Evolutionary conservation across 2,797 vertebrate species (phyloP).

Genomic region (Aphelocoma californica): DNA sequence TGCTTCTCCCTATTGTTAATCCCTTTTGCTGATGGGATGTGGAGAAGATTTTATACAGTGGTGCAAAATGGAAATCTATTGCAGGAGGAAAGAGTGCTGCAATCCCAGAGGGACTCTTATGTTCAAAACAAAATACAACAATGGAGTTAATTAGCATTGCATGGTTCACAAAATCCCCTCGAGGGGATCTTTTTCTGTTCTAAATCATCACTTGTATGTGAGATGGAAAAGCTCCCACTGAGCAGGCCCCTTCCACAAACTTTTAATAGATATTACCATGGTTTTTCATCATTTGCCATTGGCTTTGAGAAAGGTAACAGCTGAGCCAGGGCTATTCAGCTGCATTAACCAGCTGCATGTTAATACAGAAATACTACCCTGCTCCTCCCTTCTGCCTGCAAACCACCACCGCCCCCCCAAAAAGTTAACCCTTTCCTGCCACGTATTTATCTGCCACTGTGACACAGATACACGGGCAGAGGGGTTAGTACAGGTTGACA

Average conservation of each 20-base stretch:
- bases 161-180: conserved; percentile 64
- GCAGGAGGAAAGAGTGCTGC: conserved; percentile 60
- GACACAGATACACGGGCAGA: not conserved
- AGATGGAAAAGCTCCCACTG: conserved; percentile 55
- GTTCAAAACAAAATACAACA: conserved; percentile 77
- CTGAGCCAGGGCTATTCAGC: conserved; percentile 60
- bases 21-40: conserved; percentile 44
- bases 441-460: not conserved
- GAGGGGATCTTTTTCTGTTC: conserved; percentile 60
- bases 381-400: not conserved
- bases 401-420: accelerated
- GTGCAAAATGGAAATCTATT: conserved; percentile 70
- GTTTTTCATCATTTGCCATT: conserved; percentile 49
- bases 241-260: conserved; percentile 39
- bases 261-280: conserved; percentile 49
- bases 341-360: conserved; percentile 67
- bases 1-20: conserved; percentile 50
- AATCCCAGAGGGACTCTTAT: conserved; percentile 65
- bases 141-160: conserved; percentile 76
- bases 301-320: conserved; percentile 66
- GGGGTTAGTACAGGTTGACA: not conserved
- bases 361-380: conserved; percentile 50
- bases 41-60: conserved; percentile 50
- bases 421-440: conserved; percentile 37
- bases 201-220: conserved; percentile 67